Percentiles rank a stretch among this genome's conserved stretches.
phyloP scores from a whole-genome alignment of 2,888 invertebrate species.

The Chelonus formosanus region DNA sequence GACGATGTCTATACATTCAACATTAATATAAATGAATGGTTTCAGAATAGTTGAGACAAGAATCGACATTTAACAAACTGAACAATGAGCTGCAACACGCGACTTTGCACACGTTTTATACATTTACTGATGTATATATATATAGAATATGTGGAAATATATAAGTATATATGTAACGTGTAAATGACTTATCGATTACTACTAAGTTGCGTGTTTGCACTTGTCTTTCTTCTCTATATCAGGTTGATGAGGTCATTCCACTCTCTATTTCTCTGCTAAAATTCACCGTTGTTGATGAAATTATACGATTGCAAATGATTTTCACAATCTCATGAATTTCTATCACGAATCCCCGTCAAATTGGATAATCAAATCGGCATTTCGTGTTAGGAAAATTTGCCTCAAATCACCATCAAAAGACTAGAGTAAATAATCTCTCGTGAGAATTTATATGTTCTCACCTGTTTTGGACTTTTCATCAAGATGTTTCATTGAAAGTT shows the following conservation, averaged over 20 bases:
- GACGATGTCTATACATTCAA: not conserved
- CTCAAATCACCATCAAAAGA: too few species aligned
- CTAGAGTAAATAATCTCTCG: too few species aligned
- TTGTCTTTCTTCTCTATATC: conserved; percentile 5
- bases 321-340: not conserved
- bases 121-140: not conserved
- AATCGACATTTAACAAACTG: conserved; percentile 20
- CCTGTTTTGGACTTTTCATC: too few species aligned
- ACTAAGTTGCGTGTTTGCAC: conserved; percentile 26
- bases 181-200: conserved; percentile 20
- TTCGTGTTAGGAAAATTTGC: too few species aligned
- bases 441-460: too few species aligned
- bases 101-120: conserved; percentile 13
- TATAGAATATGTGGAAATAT: conserved; percentile 2
- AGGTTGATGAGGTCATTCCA: conserved; percentile 19
- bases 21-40: conserved; percentile 1
- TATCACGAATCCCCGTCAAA: too few species aligned
- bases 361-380: too few species aligned
- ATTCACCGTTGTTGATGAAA: conserved; percentile 5
- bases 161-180: conserved; percentile 7
- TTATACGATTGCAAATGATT: conserved; percentile 4
- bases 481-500: too few species aligned
- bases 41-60: conserved; percentile 17
- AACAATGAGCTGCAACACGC: conserved; percentile 24
- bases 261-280: conserved; percentile 1